Evolutionary conservation across 2,113 vertebrate species (phyloP).

Genomic region (Ceyx melanurus): DNA sequence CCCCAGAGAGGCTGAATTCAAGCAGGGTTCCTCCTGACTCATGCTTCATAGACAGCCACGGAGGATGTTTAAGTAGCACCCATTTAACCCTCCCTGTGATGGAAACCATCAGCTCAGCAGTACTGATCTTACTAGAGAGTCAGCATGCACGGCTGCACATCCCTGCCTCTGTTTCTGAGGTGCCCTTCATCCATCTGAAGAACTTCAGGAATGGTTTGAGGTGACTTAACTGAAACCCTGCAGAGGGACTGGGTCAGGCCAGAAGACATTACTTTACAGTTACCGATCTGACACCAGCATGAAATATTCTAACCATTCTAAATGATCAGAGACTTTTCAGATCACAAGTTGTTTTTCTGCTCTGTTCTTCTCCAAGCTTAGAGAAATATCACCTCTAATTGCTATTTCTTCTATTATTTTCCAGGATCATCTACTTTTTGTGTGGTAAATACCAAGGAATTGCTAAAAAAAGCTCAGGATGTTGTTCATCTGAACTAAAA

Average conservation of each 20-base stretch:
- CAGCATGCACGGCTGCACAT: neutral
- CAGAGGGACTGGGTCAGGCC: neutral
- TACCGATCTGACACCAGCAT: neutral
- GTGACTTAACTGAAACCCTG: neutral
- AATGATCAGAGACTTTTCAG: neutral
- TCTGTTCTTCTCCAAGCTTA: neutral
- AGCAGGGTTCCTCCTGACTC: neutral
- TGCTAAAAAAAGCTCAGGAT: neutral
- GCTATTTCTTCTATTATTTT: neutral
- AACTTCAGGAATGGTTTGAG: neutral
- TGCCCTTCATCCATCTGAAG: neutral
- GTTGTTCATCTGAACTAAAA: neutral
- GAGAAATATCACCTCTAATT: neutral
- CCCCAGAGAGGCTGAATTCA: neutral
- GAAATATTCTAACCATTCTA: neutral
- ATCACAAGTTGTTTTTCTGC: neutral
- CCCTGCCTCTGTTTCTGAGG: neutral
- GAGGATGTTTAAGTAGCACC: neutral
- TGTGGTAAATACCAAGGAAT: neutral
- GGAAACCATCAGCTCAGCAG: neutral
- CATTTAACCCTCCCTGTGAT: neutral
- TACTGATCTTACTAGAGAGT: neutral
- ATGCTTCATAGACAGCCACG: neutral
- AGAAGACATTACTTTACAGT: neutral
- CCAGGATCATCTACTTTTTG: neutral